Conservation (phyloP, 2,113 vertebrate genomes). For the Cephalopholis sonnerati region DNA sequence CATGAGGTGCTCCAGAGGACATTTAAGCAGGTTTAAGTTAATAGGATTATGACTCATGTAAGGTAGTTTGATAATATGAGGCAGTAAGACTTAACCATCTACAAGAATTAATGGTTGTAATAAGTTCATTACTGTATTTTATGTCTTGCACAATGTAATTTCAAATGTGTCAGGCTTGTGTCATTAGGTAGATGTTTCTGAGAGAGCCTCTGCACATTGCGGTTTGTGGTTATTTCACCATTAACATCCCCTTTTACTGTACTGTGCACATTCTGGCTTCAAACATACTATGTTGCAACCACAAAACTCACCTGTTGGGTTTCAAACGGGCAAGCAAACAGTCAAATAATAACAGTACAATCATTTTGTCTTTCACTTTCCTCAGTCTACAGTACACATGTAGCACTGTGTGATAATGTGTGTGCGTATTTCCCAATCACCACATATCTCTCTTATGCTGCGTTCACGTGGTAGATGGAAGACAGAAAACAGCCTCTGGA, state of each 20-base stretch:
- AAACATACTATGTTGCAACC: not conserved
- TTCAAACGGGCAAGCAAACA: not conserved
- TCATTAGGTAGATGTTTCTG: not conserved
- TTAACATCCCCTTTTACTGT: not conserved
- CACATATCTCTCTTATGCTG: too few relatives aligned
- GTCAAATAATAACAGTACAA: not conserved
- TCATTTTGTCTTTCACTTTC: not conserved
- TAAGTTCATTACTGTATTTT: not conserved
- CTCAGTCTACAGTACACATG: not conserved
- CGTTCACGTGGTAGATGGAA: too few relatives aligned
- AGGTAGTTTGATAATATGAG: not conserved
- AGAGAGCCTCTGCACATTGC: not conserved
- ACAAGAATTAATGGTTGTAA: not conserved
- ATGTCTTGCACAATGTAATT: not conserved
- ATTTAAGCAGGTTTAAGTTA: not conserved
- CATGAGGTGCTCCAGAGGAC: not conserved
- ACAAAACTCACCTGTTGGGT: not conserved
- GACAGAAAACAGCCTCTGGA: too few relatives aligned
- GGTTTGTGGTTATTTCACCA: not conserved
- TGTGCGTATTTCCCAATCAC: not conserved
- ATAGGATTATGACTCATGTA: not conserved
- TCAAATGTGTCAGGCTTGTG: not conserved
- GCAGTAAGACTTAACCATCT: not conserved
- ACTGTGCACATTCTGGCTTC: not conserved
- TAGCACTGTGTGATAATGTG: not conserved